phyloP scores from a whole-genome alignment of 2,888 invertebrate species.

The Brachylomia viminalis region DNA sequence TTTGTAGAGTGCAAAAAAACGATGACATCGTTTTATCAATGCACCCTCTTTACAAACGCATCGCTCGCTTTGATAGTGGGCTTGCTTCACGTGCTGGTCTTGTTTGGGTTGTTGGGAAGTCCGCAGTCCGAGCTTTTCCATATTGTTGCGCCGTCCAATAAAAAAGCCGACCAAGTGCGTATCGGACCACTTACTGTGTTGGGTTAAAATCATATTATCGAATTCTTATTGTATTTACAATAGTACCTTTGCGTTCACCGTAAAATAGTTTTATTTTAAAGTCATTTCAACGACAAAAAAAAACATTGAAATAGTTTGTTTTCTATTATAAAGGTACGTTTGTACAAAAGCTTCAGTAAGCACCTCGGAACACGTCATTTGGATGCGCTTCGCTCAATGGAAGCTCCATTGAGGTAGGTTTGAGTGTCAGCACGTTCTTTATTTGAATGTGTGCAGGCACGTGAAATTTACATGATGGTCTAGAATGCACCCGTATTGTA shows the following conservation, averaged over 20 bases:
- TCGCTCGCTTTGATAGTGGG: too few relatives aligned
- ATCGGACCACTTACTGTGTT: background rate
- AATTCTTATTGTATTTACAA: slow-evolving; percentile 27
- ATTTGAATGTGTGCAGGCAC: slow-evolving; percentile 16
- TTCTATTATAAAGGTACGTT: slow-evolving; percentile 21
- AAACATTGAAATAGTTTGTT: slow-evolving; percentile 25
- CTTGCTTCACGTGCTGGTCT: too few relatives aligned
- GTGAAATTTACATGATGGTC: background rate
- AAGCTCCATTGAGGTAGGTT: slow-evolving; percentile 62
- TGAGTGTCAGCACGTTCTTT: slow-evolving; percentile 46
- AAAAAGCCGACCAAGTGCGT: slow-evolving; percentile 29
- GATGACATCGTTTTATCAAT: background rate
- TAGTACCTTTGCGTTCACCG: background rate
- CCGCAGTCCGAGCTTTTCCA: background rate
- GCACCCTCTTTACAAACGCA: background rate
- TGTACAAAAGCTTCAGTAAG: slow-evolving; percentile 41
- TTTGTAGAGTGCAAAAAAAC: background rate
- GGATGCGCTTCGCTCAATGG: slow-evolving; percentile 56
- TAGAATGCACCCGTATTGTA: slow-evolving; percentile 4
- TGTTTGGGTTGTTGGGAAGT: slow-evolving; percentile 35
- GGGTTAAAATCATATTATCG: slow-evolving; percentile 9
- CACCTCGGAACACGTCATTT: slow-evolving; percentile 45
- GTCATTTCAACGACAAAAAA: slow-evolving; percentile 9
- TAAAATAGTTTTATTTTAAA: background rate
- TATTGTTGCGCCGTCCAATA: slow-evolving; percentile 17